These are phyloP conservation scores for Riparia riparia DNA, from an alignment of 2,113 vertebrate species.

Conservation along the genomic window DNA sequence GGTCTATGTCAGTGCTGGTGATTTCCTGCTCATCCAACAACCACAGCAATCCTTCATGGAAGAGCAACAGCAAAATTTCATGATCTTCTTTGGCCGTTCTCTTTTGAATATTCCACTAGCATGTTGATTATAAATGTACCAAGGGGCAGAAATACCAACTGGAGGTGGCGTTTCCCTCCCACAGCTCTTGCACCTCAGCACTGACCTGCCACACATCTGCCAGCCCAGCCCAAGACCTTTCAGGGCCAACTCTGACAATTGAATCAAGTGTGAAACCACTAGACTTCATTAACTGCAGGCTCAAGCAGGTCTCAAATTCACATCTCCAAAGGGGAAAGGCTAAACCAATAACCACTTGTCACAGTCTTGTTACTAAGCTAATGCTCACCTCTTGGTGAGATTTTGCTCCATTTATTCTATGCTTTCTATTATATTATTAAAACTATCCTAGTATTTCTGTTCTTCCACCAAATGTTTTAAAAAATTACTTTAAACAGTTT, in stretches of 20 bases:
- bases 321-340: conserved; percentile 4
- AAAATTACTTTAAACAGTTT: background rate
- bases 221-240: background rate
- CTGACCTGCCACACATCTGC: background rate
- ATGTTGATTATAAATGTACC: background rate
- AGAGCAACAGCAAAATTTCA: background rate
- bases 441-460: background rate
- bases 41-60: rapidly evolving
- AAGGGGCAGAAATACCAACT: background rate
- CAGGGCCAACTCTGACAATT: background rate
- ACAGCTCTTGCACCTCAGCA: background rate
- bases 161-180: rapidly evolving
- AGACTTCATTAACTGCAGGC: background rate
- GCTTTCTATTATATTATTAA: background rate
- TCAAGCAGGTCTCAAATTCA: background rate
- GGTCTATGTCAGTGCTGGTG: background rate
- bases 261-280: background rate
- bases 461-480: background rate
- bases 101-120: background rate
- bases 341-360: conserved; percentile 9
- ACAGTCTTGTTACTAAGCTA: background rate
- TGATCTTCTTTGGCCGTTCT: rapidly evolving
- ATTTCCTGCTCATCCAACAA: background rate
- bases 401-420: background rate
- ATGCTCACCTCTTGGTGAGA: background rate